Conservation (phyloP, 2,888 invertebrate genomes). For the Hydrotaea diabolus region DNA sequence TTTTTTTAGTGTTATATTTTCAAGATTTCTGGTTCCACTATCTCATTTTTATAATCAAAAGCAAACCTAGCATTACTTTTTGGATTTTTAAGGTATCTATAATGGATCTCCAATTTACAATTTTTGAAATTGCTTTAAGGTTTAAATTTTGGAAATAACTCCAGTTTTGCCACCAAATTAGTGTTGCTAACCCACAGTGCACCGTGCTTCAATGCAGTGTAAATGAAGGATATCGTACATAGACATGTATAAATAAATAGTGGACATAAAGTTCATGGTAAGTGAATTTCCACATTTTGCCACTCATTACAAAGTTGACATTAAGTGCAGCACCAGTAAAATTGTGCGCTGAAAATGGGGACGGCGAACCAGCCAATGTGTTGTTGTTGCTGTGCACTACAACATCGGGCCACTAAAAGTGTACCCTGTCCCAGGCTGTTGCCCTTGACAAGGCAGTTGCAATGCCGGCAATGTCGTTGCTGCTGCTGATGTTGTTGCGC, state of each 20-base stretch:
- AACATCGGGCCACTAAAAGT: conserved; percentile 56
- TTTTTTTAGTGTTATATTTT: no score
- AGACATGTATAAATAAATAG: conserved; percentile 27
- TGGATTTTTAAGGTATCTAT: no score
- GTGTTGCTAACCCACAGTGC: no score
- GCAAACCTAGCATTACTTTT: no score
- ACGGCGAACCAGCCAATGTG: no score
- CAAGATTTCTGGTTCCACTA: no score
- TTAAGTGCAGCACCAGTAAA: conserved; percentile 26
- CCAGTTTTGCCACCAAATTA: no score
- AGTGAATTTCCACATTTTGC: conserved; percentile 49
- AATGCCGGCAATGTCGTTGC: neutral
- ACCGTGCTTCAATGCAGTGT: conserved; percentile 37
- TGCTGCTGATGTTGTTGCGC: conserved; percentile 44
- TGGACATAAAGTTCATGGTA: conserved; percentile 54
- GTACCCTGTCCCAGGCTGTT: conserved; percentile 28
- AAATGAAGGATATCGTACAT: conserved; percentile 9
- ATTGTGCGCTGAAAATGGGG: neutral
- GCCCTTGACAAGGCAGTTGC: conserved; percentile 22
- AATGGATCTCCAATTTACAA: no score
- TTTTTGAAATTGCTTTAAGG: no score
- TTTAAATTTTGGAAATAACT: no score
- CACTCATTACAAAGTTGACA: conserved; percentile 56
- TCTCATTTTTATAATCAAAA: no score
- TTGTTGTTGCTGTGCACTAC: neutral